phyloP scores from a whole-genome alignment of 2,113 vertebrate genomes.

The Pelusios castaneus region DNA sequence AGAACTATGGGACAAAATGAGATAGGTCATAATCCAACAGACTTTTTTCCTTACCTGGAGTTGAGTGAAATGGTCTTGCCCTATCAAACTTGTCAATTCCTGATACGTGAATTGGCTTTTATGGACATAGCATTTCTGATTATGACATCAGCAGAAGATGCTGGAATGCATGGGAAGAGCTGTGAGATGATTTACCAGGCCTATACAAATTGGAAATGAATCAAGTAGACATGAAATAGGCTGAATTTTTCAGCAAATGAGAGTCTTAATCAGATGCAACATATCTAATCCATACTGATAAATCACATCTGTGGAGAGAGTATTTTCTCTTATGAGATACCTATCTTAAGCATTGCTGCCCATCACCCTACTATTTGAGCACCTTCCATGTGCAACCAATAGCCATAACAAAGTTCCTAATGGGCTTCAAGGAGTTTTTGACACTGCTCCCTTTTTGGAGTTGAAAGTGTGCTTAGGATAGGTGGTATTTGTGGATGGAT shows the following conservation, averaged over 20 bases:
- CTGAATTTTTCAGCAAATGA: background rate
- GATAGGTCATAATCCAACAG: background rate
- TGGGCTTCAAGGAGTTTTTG: background rate
- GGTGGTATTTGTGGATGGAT: background rate
- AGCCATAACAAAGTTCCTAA: fast-evolving
- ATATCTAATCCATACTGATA: background rate
- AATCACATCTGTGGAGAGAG: background rate
- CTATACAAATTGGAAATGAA: background rate
- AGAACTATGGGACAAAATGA: background rate
- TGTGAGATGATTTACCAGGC: background rate
- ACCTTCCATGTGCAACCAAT: background rate
- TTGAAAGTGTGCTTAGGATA: background rate
- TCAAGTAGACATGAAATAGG: background rate
- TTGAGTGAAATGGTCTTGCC: background rate
- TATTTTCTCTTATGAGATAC: background rate
- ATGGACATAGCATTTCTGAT: background rate
- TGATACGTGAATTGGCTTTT: background rate
- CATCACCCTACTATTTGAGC: background rate
- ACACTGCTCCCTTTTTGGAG: background rate
- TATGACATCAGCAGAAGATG: background rate
- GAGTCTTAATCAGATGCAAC: background rate
- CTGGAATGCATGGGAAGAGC: background rate
- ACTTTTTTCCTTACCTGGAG: background rate
- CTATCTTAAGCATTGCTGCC: background rate
- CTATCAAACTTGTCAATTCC: background rate